A percentile compares a stretch with the other conserved stretches of the same genome.
These are phyloP conservation scores for Pseudomugil gertrudae DNA, from an alignment of 2,797 vertebrate genomes.

Conservation along the genomic window DNA sequence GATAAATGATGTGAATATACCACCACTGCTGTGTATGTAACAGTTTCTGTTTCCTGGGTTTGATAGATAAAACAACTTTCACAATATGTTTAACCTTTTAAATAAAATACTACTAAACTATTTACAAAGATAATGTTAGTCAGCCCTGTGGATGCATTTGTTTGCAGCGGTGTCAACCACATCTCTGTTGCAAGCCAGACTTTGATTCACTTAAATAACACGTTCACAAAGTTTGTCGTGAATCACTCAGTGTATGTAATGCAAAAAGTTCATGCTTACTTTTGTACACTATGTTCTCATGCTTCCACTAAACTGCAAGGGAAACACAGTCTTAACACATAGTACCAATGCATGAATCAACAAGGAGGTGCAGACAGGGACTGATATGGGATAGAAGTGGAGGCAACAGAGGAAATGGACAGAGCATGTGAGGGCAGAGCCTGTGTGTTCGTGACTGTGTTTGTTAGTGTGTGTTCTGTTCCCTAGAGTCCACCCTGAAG, in stretches of 20 bases:
- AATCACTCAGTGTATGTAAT: conserved; percentile 27
- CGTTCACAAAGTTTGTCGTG: conserved; percentile 47
- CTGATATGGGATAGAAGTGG: conserved; percentile 56
- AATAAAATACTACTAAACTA: background rate
- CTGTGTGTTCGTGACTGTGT: conserved; percentile 41
- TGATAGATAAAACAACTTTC: too few species aligned
- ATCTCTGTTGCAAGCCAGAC: conserved; percentile 41
- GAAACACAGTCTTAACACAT: conserved; percentile 31
- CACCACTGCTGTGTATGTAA: too few species aligned
- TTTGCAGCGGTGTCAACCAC: conserved; percentile 30
- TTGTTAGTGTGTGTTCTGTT: conserved; percentile 59
- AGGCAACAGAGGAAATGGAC: conserved; percentile 64
- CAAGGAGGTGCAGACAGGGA: conserved; percentile 61
- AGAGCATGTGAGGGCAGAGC: conserved; percentile 60
- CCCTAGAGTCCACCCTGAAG: conserved; percentile 76
- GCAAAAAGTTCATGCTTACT: conserved; percentile 19
- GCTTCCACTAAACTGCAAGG: conserved; percentile 37
- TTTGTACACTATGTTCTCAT: conserved; percentile 59
- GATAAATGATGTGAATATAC: too few species aligned
- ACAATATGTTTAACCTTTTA: too few species aligned
- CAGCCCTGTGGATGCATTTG: conserved; percentile 9
- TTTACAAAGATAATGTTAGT: background rate
- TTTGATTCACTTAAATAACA: conserved; percentile 37
- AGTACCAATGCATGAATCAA: conserved; percentile 51
- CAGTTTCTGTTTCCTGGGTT: too few species aligned